Evolutionary conservation across 2,797 vertebrate genomes (phyloP).

Genomic region (Hydrophis major): DNA sequence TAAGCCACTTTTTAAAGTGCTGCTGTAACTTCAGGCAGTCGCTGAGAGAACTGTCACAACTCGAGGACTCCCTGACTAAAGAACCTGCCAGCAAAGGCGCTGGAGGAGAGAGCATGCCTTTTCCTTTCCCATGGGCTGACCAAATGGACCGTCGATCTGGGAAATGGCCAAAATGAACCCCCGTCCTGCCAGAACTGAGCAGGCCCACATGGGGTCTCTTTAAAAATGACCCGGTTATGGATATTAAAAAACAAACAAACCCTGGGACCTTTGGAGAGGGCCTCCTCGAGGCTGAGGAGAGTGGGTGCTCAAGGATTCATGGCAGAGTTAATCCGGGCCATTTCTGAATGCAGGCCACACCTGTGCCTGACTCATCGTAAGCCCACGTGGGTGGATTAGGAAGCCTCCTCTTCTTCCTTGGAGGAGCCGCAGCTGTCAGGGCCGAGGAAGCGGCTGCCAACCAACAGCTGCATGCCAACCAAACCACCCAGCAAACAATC

Average conservation of each 20-base stretch:
- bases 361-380: neutral
- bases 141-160: neutral
- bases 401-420: neutral
- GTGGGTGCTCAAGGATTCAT: neutral
- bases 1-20: too few relatives aligned
- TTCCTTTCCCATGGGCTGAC: slow-evolving; percentile 14
- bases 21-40: too few relatives aligned
- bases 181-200: neutral
- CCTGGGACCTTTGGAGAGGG: neutral
- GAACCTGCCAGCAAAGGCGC: slow-evolving; percentile 5
- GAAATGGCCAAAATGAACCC: neutral
- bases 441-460: neutral
- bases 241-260: neutral
- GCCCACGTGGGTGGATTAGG: neutral
- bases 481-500: neutral
- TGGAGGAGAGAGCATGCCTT: neutral
- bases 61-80: neutral
- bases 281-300: neutral
- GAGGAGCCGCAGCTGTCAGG: neutral
- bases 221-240: too few relatives aligned
- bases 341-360: neutral
- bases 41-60: too few relatives aligned
- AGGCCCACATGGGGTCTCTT: neutral
- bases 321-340: neutral
- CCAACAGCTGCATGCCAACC: neutral